Base-by-base conservation (phyloP, 2,113 vertebrate genomes). In the Petaurus breviceps region DNA sequence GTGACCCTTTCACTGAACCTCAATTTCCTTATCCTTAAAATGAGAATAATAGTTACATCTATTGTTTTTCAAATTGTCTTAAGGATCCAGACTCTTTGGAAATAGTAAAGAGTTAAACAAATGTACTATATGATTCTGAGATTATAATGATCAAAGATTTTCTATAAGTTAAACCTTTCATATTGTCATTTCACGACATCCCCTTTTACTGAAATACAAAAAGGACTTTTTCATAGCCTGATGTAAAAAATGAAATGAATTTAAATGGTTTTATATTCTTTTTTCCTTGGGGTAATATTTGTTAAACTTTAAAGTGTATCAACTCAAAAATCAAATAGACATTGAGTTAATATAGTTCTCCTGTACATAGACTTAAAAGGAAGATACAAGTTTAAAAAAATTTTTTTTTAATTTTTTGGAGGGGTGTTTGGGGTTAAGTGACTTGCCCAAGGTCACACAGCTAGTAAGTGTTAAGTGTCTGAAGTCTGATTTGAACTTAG, bases 161-260 rank as follows among this genome's bases (percentile, higher is more conserved):
- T 77, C n/a, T 77, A 49, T 77, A n/a, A 4, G 37, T 77, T n/a
- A 68, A n/a, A 28, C 3, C 31, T 68, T 68, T 84, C n/a, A 84
- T 84, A 22, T 84, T 22, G 37, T 84, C 37, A 84, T 22, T 84
- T 84, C n/a, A 84, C 43, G 68, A n/a, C n/a, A 84, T 43, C 37
- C 37, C 43, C 16, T 84, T 43, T 43, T 43, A 89, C 8, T 91
- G 37, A 92, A 95, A 95, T 90, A 43, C 49, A 52, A 90, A 96
- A 89, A 37, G 49, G 2, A 94, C 57, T 93, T 92, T 92, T 92
- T 61, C 89, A 89, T 90, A 89, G 92, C 47, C 92, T 95, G 93
- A 6, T 24, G 22, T 54, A 91, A 93, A 97, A 96, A 43, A 89
- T 93, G n/a, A 96, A 95, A 92, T 92, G 61, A 95, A 89, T 90